Base-by-base conservation (phyloP, 2,113 vertebrate genomes). In the Heterochromis multidens region DNA sequence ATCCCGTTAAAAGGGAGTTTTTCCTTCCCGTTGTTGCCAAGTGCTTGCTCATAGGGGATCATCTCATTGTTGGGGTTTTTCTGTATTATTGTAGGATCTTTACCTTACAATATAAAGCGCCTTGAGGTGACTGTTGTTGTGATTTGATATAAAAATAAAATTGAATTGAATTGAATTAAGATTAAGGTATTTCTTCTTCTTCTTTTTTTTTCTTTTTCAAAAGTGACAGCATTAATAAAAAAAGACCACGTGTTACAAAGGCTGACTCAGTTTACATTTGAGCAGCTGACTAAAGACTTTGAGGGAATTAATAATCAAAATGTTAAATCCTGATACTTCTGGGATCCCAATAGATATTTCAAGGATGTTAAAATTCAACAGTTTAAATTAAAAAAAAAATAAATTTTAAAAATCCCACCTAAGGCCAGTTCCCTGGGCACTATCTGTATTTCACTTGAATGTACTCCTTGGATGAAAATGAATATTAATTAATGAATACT, bases 401-500 rank as follows among this genome's bases (percentile, higher is more conserved):
- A 49, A 61, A 13, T n/a, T n/a, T n/a, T n/a, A n/a, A 49, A 74
- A 74, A 54, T 74, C 27, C 58, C 76, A 74, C 88, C 78, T 83
- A 54, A 52, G 72, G 58, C 27, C 56, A 80, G 43, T 60, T 16
- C 54, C 58, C 57, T 2, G 72, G 81, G 29, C 58, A 85, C 21
- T 10, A 23, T 77, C 85, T 83, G 27, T 27, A 83, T 87, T 86
- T 77, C 60, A 88, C 56, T 82, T 82, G 19, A 79, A 86, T 86
- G 49, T 67, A 86, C 60, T 84, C 57, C 35, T 29, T 82, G 78
- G 35, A 70, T 61, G 74, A 77, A 88, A 84, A 89, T 88, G 40
- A 90, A 90, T 46, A 89, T 88, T 91, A 90, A 92, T 92, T 91
- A 84, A 89, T 92, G 80, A 91, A 85, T 37, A 33, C 78, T 14